Conservation (phyloP, 2,113 vertebrate genomes). For the Mormyrus lacerda region DNA sequence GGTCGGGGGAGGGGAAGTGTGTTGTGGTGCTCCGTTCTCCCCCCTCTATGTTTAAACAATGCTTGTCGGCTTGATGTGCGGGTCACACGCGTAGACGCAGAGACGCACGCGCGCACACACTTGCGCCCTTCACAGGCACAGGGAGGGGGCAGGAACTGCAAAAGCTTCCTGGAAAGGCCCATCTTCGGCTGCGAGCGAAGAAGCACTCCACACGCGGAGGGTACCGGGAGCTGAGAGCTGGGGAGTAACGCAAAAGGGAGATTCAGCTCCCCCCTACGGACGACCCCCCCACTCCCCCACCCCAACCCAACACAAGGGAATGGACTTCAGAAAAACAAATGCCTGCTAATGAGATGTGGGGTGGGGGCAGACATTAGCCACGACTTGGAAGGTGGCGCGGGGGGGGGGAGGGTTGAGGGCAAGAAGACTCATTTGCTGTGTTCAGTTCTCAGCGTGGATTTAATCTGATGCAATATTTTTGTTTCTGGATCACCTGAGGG, state of each 20-base stretch:
- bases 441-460: slow-evolving; percentile 31
- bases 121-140: background rate
- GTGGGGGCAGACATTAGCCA: background rate
- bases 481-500: slow-evolving; percentile 44
- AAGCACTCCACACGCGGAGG: slow-evolving; percentile 3
- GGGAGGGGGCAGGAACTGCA: background rate
- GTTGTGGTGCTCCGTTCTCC: background rate
- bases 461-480: slow-evolving; percentile 52
- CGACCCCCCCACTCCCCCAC: background rate
- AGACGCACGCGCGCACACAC: background rate
- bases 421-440: slow-evolving; percentile 31
- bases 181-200: slow-evolving; percentile 32
- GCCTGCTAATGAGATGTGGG: slow-evolving; percentile 28
- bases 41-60: slow-evolving; percentile 5
- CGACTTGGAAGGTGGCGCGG: background rate
- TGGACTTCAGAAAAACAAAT: slow-evolving; percentile 56
- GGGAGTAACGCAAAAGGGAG: slow-evolving; percentile 35
- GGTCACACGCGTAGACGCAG: background rate
- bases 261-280: background rate
- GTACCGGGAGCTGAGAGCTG: slow-evolving; percentile 35
- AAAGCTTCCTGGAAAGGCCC: background rate
- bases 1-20: background rate
- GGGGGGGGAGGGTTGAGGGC: background rate
- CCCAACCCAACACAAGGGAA: slow-evolving; percentile 37
- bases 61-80: background rate